A percentile compares a stretch with the other conserved stretches of the same genome.
phyloP scores from a whole-genome alignment of 2,888 invertebrate genomes.

The Apodemia hepburni region DNA sequence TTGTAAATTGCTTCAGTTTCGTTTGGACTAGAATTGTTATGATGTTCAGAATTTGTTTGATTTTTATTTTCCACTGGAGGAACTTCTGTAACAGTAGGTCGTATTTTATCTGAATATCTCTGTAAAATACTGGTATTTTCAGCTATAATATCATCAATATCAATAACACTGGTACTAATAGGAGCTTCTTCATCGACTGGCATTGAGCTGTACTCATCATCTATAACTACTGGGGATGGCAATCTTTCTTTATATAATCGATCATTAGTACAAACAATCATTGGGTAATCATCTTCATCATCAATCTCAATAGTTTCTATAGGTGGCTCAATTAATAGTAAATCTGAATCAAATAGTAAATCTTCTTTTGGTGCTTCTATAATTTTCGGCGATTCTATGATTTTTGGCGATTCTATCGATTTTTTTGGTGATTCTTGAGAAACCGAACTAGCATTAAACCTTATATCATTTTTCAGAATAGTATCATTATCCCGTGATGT shows the following conservation, averaged over 20 bases:
- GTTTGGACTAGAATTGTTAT: background rate
- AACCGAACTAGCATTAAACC: conserved; percentile 39
- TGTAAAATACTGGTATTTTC: conserved; percentile 35
- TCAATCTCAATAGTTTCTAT: conserved; percentile 38
- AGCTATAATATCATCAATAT: conserved; percentile 42
- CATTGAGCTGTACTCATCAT: conserved; percentile 30
- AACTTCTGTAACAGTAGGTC: conserved; percentile 11
- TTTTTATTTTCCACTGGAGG: conserved; percentile 13
- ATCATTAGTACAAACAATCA: conserved; percentile 23
- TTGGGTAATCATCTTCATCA: conserved; percentile 24
- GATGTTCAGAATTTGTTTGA: background rate
- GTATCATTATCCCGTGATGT: conserved; percentile 46
- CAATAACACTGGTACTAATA: conserved; percentile 36
- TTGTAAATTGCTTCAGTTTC: background rate
- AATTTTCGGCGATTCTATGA: too few relatives aligned
- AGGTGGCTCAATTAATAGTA: conserved; percentile 29
- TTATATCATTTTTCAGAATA: conserved; percentile 44
- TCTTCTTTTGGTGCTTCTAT: background rate
- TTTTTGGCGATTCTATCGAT: background rate
- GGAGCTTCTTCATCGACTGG: conserved; percentile 16
- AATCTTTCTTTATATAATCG: background rate
- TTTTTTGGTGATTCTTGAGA: conserved; percentile 2
- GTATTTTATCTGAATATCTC: conserved; percentile 27
- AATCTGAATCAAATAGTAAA: too few relatives aligned
- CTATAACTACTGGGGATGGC: conserved; percentile 28